Percentiles rank a stretch among this genome's conserved stretches.
Conservation (phyloP, 2,797 vertebrate species). For the Leuciscus waleckii region DNA sequence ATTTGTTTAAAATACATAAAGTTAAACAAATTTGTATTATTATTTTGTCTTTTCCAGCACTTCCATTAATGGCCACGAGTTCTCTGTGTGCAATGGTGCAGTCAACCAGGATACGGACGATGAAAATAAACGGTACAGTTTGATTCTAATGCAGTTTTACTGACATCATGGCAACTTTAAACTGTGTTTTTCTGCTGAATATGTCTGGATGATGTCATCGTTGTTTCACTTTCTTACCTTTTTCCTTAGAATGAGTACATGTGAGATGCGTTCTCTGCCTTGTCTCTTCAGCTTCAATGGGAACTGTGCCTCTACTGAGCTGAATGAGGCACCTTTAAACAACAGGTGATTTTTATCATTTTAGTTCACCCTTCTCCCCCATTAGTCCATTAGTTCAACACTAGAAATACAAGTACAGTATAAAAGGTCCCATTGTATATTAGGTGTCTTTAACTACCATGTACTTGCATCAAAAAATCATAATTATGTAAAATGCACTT, state of each 20-base stretch:
- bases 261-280: background rate
- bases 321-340: background rate
- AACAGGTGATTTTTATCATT: constrained; percentile 33
- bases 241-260: background rate
- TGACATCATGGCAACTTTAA: background rate
- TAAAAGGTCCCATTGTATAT: background rate
- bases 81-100: background rate
- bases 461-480: too few species aligned
- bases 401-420: background rate
- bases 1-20: background rate
- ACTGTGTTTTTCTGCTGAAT: background rate
- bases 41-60: constrained; percentile 10
- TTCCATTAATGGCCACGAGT: background rate
- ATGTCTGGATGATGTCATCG: background rate
- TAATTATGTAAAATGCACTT: background rate
- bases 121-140: constrained; percentile 5
- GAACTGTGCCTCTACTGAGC: background rate
- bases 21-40: background rate
- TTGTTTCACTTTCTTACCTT: background rate
- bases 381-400: background rate
- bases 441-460: background rate
- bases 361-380: background rate
- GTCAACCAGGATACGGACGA: background rate
- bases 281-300: background rate
- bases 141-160: background rate